Conservation (phyloP, 2,113 vertebrate species). For the Ctenomys sociabilis region DNA sequence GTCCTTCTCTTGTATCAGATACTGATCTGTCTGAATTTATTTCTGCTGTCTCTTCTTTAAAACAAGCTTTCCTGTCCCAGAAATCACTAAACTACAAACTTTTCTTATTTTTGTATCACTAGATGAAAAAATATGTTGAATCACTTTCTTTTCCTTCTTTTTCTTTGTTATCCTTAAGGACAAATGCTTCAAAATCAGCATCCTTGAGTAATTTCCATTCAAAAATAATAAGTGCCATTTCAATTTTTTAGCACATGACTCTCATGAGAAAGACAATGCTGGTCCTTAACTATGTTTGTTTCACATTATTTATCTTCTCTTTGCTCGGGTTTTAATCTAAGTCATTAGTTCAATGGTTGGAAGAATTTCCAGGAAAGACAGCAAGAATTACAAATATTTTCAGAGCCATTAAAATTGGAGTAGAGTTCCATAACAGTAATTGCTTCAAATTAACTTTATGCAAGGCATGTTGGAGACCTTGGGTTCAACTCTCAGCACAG, state of each 20-base stretch:
- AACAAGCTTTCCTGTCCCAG: background rate
- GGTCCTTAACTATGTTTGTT: background rate
- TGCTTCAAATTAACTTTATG: constrained; percentile 27
- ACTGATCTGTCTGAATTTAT: background rate
- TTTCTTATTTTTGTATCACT: background rate
- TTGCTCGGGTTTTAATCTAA: constrained; percentile 32
- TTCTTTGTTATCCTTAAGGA: background rate
- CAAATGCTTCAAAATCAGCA: background rate
- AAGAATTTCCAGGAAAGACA: constrained; percentile 9
- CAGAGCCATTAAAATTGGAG: constrained; percentile 7
- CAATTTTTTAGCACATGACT: constrained; percentile 15
- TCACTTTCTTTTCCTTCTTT: background rate
- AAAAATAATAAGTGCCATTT: constrained; percentile 15
- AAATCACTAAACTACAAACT: background rate
- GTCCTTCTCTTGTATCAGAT: background rate
- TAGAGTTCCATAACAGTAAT: background rate
- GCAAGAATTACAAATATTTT: constrained; percentile 21
- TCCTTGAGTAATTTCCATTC: background rate
- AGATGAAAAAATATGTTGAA: background rate
- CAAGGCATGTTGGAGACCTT: background rate
- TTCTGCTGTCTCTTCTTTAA: background rate
- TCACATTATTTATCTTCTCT: constrained; percentile 4
- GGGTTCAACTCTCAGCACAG: background rate
- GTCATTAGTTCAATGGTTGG: background rate
- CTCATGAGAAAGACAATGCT: constrained; percentile 17